phyloP scores from a whole-genome alignment of 2,888 invertebrate genomes.

The Allygus modestus region DNA sequence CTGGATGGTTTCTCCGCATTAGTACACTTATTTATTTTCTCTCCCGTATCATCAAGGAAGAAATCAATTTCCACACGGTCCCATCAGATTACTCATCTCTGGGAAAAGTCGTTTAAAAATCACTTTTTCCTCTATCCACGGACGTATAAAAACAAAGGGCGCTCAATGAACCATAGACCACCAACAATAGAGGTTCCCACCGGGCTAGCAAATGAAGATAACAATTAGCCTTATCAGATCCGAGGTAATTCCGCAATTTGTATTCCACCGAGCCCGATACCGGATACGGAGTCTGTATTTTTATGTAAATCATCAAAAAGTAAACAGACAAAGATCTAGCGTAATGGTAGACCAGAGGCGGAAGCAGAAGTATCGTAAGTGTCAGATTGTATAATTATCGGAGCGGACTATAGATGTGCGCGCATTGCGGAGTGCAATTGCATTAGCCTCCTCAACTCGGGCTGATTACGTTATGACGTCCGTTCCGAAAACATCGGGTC shows the following conservation, averaged over 20 bases:
- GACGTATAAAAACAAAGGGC: slow-evolving; percentile 41
- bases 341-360: slow-evolving; percentile 29
- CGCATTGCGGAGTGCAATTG: slow-evolving; percentile 26
- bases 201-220: slow-evolving; percentile 17
- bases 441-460: slow-evolving; percentile 6
- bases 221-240: slow-evolving; percentile 56
- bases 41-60: neutral
- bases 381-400: slow-evolving; percentile 24
- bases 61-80: neutral
- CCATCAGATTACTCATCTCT: neutral
- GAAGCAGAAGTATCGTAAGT: slow-evolving; percentile 4
- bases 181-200: slow-evolving; percentile 47
- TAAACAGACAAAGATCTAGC: slow-evolving; percentile 53
- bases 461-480: slow-evolving; percentile 23
- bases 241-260: slow-evolving; percentile 41
- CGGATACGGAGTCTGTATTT: slow-evolving; percentile 49
- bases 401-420: slow-evolving; percentile 8
- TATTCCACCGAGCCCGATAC: slow-evolving; percentile 49
- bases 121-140: neutral
- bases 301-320: slow-evolving; percentile 55
- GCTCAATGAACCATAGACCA: slow-evolving; percentile 54
- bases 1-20: neutral
- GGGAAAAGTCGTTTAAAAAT: slow-evolving; percentile 9
- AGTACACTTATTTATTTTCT: neutral
- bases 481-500: slow-evolving; percentile 26